These are phyloP conservation scores for Diadumene lineata DNA, from an alignment of 92 coral and sea anemone species.

Conservation along the genomic window DNA sequence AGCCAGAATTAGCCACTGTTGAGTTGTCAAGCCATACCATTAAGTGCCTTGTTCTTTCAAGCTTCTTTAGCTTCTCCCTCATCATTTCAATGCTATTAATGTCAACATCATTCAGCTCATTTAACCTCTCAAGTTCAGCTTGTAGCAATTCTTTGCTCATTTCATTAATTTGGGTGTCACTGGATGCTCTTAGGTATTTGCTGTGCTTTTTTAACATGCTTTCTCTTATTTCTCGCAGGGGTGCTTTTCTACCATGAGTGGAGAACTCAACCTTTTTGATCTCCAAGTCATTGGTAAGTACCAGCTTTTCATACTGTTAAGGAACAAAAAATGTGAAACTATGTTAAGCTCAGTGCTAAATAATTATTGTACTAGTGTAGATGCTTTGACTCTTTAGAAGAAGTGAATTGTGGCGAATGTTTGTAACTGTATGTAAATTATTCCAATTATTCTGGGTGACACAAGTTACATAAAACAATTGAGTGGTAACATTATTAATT, in stretches of 20 bases:
- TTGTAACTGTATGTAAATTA: background rate
- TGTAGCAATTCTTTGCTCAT: constrained; percentile 13
- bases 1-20: constrained; percentile 36
- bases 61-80: constrained; percentile 31
- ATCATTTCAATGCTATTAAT: constrained; percentile 1
- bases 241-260: constrained; percentile 45
- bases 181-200: constrained; percentile 11
- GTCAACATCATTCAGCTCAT: constrained; percentile 20
- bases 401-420: background rate
- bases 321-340: background rate
- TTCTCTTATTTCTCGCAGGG: constrained; percentile 27
- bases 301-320: constrained; percentile 57
- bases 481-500: background rate
- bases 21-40: constrained; percentile 51
- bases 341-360: no score
- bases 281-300: constrained; percentile 45
- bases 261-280: constrained; percentile 26
- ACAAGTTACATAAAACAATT: no score
- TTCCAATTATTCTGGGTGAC: background rate
- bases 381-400: no score
- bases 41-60: constrained; percentile 40
- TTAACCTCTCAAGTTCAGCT: background rate
- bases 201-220: constrained; percentile 24
- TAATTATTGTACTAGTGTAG: no score
- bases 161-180: background rate